Evolutionary conservation across 2,113 vertebrate genomes (phyloP).

Genomic region (Leptosomus discolor): DNA sequence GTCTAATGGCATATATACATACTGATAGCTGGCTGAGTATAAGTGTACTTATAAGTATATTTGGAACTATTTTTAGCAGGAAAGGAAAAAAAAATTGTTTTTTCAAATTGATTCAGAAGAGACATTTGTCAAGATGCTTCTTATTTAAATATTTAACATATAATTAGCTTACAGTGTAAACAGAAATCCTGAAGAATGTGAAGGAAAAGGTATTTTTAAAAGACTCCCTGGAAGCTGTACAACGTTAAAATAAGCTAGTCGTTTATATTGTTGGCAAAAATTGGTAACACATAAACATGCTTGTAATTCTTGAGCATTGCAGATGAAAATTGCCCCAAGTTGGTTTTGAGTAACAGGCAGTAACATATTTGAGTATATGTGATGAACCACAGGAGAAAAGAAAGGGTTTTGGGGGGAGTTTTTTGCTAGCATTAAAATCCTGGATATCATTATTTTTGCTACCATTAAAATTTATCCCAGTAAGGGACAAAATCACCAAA

Average conservation of each 20-base stretch:
- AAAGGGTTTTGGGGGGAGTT: not conserved
- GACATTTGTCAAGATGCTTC: not conserved
- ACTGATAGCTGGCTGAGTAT: not conserved
- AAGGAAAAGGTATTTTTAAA: not conserved
- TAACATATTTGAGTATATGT: not conserved
- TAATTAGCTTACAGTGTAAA: not conserved
- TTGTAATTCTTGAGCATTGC: not conserved
- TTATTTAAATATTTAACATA: conserved; percentile 33
- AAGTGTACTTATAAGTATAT: not conserved
- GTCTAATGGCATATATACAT: not conserved
- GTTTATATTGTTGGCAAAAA: not conserved
- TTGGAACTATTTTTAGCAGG: not conserved
- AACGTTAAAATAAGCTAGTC: not conserved
- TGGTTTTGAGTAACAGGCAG: not conserved
- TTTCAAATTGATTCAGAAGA: not conserved
- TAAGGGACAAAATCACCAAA: not conserved
- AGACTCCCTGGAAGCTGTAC: not conserved
- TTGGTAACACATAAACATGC: not conserved
- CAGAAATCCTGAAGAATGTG: not conserved
- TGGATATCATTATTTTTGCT: not conserved
- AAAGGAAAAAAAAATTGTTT: not conserved
- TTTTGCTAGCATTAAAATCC: not conserved
- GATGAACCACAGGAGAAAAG: not conserved
- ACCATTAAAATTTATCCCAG: not conserved
- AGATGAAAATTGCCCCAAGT: not conserved